Evolutionary conservation across 2,888 invertebrate species (phyloP).

Genomic region (Empis livida): DNA sequence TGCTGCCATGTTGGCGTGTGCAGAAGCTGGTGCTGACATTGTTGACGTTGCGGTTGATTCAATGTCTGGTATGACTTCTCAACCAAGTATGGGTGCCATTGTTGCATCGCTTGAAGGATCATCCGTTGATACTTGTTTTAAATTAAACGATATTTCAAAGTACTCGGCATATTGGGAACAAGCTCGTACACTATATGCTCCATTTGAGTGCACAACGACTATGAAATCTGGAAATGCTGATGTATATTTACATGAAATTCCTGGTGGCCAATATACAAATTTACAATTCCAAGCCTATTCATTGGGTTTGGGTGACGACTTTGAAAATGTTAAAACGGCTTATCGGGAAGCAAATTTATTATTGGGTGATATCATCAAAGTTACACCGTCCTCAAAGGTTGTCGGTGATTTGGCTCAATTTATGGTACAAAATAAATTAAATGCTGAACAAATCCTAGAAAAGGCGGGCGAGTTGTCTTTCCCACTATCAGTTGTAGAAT

Average conservation of each 20-base stretch:
- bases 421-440: conserved; percentile 93
- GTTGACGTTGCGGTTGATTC: conserved; percentile 95
- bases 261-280: conserved; percentile 96
- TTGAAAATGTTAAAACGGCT: conserved; percentile 87
- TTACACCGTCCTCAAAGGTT: conserved; percentile 92
- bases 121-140: conserved; percentile 40
- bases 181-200: conserved; percentile 80
- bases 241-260: conserved; percentile 92
- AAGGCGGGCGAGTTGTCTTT: conserved; percentile 86
- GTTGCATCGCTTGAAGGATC: conserved; percentile 59
- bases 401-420: conserved; percentile 95
- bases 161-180: conserved; percentile 98
- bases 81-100: conserved; percentile 92
- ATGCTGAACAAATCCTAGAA: conserved; percentile 61
- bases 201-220: conserved; percentile 90
- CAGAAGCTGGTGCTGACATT: conserved; percentile 79
- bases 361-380: conserved; percentile 90
- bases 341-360: conserved; percentile 80
- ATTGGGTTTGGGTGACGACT: conserved; percentile 82
- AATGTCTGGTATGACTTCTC: conserved; percentile 93
- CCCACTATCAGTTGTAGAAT: conserved; percentile 91
- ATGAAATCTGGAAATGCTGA: conserved; percentile 97
- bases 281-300: conserved; percentile 95
- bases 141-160: conserved; percentile 65
- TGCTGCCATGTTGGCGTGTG: conserved; percentile 78